Base-by-base conservation (phyloP, 2,888 invertebrate genomes). In the Xanthorhoe designata region DNA sequence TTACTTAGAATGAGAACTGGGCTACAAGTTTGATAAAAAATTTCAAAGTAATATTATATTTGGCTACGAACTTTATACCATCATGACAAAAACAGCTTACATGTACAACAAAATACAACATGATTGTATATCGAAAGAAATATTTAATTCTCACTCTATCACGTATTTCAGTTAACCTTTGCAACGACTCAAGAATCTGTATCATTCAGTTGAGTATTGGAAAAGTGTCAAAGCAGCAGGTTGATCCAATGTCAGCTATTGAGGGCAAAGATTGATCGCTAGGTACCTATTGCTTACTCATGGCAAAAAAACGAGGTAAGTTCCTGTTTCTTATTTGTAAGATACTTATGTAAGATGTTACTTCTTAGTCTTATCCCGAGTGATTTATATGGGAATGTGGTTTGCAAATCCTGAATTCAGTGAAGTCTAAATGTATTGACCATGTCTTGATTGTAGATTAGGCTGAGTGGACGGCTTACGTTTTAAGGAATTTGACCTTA, bases 231-330 rank as follows among this genome's bases (percentile, higher is more conserved):
- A 60, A 62, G 53, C 32, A 65, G 49, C 56, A 58, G 57, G 61
- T 64, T 61, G 66, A 64, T 71, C 61, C 59, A 52, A 56, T 56
- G 42, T 60, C 63, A 64, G 67, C 61, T 64, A 69, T 29, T 45
- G 42, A 56, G 57, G 54, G 64, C 53, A 61, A 79, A 83, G 81
- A 85, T 83, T 83, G 79, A 84, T 84, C 72, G 76, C 61, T 66
- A n/a, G n/a, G n/a, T n/a, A 69, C 69, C 70, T 42, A 42, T 42
- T 42, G 38, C 13, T 42, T 62, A 66, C 68, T 69, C 71, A 74
- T 70, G 68, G 65, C 64, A 64, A 70, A 66, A n/a, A 75, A 78
- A 79, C 79, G 72, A 78, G 78, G 81, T 78, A 79, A 75, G 79
- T 81, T 78, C 75, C 76, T 79, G 78, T 80, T 79, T 75, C 78